phyloP scores from a whole-genome alignment of 2,888 invertebrate species.

The Philhelius pedissequus region DNA sequence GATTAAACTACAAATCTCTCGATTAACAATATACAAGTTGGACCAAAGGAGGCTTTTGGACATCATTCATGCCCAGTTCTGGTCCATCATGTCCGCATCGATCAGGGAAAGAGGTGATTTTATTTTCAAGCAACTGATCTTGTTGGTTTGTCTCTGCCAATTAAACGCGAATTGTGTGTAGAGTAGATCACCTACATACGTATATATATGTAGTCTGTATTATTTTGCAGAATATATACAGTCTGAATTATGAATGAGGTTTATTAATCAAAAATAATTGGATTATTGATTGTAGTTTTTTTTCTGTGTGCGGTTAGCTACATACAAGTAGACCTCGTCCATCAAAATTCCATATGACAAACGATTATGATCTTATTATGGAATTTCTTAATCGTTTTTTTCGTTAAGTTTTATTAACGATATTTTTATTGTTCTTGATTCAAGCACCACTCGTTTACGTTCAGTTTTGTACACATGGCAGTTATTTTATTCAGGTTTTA shows the following conservation, averaged over 20 bases:
- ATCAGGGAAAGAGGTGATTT: conserved; percentile 26
- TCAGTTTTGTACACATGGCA: no score
- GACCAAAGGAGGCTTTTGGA: not conserved
- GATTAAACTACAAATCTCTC: conserved; percentile 34
- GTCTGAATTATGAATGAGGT: not conserved
- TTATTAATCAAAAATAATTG: conserved; percentile 62
- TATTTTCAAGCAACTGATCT: conserved; percentile 24
- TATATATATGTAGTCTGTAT: not conserved
- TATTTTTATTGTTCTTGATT: no score
- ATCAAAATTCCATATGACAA: conserved; percentile 38
- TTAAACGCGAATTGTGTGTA: conserved; percentile 23
- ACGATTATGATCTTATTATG: conserved; percentile 39
- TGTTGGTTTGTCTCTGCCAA: conserved; percentile 38
- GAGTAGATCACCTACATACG: not conserved
- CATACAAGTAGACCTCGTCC: not conserved
- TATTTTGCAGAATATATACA: no score
- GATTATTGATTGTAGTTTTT: conserved; percentile 21
- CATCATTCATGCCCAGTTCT: not conserved
- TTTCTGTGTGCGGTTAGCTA: not conserved
- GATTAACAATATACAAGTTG: not conserved
- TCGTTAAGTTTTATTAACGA: no score
- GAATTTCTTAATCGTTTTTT: not conserved
- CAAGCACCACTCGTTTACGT: no score
- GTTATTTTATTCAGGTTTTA: no score
- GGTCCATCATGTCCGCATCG: no score